A percentile compares a stretch with the other conserved stretches of the same genome.
Evolutionary conservation across 2,113 vertebrate species (phyloP).

Genomic region (Myiagra hebetior): DNA sequence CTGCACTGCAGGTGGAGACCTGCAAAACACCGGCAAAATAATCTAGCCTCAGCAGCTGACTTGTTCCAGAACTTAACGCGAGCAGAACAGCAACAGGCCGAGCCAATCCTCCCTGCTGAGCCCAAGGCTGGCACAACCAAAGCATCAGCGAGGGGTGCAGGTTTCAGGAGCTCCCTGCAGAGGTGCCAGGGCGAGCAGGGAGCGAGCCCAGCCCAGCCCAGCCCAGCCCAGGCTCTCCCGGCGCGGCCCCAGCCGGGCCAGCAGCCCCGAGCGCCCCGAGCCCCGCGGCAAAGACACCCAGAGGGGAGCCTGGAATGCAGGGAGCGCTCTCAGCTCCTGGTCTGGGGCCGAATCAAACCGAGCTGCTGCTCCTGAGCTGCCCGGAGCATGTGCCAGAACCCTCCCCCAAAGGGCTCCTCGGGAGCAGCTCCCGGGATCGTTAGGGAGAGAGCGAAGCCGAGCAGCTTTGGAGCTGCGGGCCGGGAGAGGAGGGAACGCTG

Average conservation of each 20-base stretch:
- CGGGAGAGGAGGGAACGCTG: rapidly evolving
- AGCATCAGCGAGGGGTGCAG: rapidly evolving
- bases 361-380: background rate
- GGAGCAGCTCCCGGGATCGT: rapidly evolving
- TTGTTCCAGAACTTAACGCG: rapidly evolving
- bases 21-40: rapidly evolving
- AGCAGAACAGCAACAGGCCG: background rate
- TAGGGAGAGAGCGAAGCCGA: background rate
- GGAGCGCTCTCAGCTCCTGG: rapidly evolving
- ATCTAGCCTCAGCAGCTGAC: rapidly evolving
- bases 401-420: background rate
- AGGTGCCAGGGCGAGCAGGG: background rate
- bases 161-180: background rate
- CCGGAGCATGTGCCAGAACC: background rate
- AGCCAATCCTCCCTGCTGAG: rapidly evolving
- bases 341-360: background rate
- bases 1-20: background rate
- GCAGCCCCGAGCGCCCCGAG: no score
- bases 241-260: no score
- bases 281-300: no score
- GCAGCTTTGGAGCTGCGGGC: background rate
- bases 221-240: no score
- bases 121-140: rapidly evolving
- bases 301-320: background rate
- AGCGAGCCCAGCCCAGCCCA: no score